These are phyloP conservation scores for Serrognathus titanus DNA, from an alignment of 2,888 invertebrate species.

Conservation along the genomic window DNA sequence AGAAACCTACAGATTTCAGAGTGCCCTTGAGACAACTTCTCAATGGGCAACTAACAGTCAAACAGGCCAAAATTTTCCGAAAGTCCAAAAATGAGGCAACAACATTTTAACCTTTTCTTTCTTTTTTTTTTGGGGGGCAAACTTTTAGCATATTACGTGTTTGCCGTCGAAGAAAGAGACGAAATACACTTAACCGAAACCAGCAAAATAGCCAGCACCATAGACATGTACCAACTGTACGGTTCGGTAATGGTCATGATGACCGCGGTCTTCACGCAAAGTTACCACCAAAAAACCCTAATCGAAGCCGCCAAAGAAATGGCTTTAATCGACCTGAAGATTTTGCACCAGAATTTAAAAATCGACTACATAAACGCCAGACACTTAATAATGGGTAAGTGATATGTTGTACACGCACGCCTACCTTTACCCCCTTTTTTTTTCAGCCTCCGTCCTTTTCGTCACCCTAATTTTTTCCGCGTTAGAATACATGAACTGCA, in stretches of 20 bases:
- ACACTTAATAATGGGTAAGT: slow-evolving; percentile 11
- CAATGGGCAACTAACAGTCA: too few relatives aligned
- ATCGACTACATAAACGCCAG: slow-evolving; percentile 16
- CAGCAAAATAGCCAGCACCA: slow-evolving; percentile 17
- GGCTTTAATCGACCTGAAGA: slow-evolving; percentile 11
- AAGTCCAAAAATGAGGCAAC: too few relatives aligned
- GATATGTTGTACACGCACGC: background rate
- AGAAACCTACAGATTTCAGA: too few relatives aligned
- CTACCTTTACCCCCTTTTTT: background rate
- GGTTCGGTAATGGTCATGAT: slow-evolving; percentile 17
- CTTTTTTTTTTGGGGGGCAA: background rate
- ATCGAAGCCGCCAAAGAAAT: slow-evolving; percentile 14
- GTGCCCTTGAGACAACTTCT: too few relatives aligned
- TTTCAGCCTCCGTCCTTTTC: slow-evolving; percentile 7
- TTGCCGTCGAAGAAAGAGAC: slow-evolving; percentile 9
- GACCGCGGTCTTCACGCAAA: slow-evolving; percentile 11
- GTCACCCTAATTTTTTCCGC: slow-evolving; percentile 11
- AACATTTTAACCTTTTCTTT: background rate
- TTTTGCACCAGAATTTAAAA: background rate
- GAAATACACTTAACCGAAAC: background rate
- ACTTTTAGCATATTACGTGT: slow-evolving; percentile 18
- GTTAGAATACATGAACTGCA: slow-evolving; percentile 23
- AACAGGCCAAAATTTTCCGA: too few relatives aligned
- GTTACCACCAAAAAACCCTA: slow-evolving; percentile 14
- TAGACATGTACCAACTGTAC: slow-evolving; percentile 23